Evolutionary conservation across 1,140 invertebrate species (phyloP).

Genomic region (Drosophila takahashii): DNA sequence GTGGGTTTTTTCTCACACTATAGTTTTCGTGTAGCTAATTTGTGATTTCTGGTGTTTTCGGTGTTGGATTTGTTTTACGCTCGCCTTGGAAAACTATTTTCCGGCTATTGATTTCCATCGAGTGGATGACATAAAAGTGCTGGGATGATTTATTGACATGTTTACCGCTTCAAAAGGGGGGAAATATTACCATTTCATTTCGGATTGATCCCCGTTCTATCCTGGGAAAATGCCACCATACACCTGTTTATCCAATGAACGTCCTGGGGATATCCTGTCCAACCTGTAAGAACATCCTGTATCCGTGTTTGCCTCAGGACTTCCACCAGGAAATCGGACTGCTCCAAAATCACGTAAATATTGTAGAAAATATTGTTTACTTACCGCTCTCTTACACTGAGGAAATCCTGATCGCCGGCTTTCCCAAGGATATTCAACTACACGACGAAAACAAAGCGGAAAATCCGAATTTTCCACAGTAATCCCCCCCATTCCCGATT

Average conservation of each 20-base stretch:
- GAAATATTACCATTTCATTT: neutral
- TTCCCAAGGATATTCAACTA: conserved; percentile 80
- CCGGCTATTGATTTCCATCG: conserved; percentile 71
- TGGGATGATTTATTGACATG: conserved; percentile 69
- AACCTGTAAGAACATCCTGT: conserved; percentile 61
- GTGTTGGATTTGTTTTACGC: conserved; percentile 74
- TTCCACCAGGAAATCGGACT: conserved; percentile 63
- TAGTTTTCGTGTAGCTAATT: conserved; percentile 69
- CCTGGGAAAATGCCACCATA: conserved; percentile 23
- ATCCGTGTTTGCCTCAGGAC: conserved; percentile 54
- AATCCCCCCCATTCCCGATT: conserved; percentile 7
- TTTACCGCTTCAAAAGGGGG: conserved; percentile 25
- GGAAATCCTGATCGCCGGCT: conserved; percentile 9
- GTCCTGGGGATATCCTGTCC: conserved; percentile 28
- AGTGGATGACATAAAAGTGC: conserved; percentile 65
- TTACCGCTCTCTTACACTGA: conserved; percentile 21
- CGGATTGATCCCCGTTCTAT: neutral
- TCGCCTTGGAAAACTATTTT: conserved; percentile 73
- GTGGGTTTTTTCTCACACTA: conserved; percentile 64
- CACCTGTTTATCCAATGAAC: conserved; percentile 55
- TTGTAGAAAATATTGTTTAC: conserved; percentile 61
- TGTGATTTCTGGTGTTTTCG: conserved; percentile 78
- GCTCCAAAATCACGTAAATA: conserved; percentile 76
- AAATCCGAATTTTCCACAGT: conserved; percentile 58
- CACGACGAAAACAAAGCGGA: conserved; percentile 53